phyloP scores from a whole-genome alignment of 2,888 invertebrate species.

The Gandaritis pyraliata region DNA sequence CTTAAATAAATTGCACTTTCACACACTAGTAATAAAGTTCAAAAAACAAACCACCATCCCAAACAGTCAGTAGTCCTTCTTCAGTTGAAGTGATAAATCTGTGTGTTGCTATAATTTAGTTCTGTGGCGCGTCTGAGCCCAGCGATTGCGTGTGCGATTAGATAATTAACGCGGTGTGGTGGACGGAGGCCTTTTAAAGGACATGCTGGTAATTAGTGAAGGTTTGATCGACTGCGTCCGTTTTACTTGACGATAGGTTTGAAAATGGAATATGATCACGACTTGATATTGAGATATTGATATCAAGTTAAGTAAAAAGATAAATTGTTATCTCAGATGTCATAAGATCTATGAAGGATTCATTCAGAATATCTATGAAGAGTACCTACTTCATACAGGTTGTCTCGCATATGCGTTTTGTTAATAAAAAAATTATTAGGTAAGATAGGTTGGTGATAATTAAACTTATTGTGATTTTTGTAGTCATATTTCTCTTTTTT shows the following conservation, averaged over 20 bases:
- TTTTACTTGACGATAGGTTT: neutral
- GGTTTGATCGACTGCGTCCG: conserved; percentile 17
- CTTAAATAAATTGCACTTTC: neutral
- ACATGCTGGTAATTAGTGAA: conserved; percentile 22
- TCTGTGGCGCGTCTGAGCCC: conserved; percentile 46
- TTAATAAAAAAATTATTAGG: too few species aligned
- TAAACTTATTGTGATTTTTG: too few species aligned
- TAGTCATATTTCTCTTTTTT: too few species aligned
- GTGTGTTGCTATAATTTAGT: neutral
- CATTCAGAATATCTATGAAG: too few species aligned
- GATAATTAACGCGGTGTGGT: conserved; percentile 67
- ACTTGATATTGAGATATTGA: too few species aligned
- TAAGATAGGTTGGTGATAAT: too few species aligned
- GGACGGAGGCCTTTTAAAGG: conserved; percentile 38
- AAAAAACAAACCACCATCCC: neutral
- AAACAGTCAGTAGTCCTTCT: neutral
- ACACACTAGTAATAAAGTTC: neutral
- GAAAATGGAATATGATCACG: neutral
- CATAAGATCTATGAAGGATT: too few species aligned
- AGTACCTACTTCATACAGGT: too few species aligned
- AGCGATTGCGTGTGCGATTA: conserved; percentile 70
- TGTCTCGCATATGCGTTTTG: too few species aligned
- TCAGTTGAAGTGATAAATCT: conserved; percentile 14
- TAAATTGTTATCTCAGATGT: too few species aligned
- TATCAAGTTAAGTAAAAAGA: too few species aligned